Base-by-base conservation (phyloP, 2,797 vertebrate genomes). In the Lepus oiostolus region DNA sequence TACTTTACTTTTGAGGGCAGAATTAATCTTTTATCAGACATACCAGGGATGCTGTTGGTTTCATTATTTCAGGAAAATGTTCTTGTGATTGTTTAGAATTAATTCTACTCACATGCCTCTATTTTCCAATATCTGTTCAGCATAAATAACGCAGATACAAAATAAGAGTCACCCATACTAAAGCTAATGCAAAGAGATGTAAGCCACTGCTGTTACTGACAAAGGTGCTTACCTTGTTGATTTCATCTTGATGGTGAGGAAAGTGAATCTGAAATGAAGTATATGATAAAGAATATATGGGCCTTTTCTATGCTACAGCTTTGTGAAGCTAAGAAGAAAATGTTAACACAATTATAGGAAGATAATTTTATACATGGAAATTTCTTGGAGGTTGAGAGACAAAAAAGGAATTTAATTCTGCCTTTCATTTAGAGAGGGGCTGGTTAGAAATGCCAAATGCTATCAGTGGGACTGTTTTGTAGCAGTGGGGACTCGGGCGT, bases 21-120 rank as follows among this genome's bases (percentile, higher is more conserved):
- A 95, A 97, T 97, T 95, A 97, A 95, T 97, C 92, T 97, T 97
- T 97, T 93, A 97, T 95, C 95, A 97, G 93, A 75, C 68, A 54
- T 96, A 60, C 35, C 30, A 65, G 80, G 21, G 72, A 81, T 75
- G 70, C 81, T 85, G 30, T 95, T 92, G 71, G 32, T 96, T 96
- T 97, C 58, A 91, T 96, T 96, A 93, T 92, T 97, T 97, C 91
- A 95, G 62, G 85, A 96, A 96, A 94, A 85, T 70, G 65, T 71
- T 70, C 91, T 75, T 94, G 35, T 90, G 91, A 74, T 94, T 96
- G 30, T 93, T 96, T 93, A 95, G 82, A 89, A 87, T 94, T 92
- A 93, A 91, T 95, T 65, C 83, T 93, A 2, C 79, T 30, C 60
- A 90, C 70, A 71, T 65, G 67, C 12, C 62, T 94, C 79, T 95